Evolutionary conservation across 35 echinoderm and acorn worm species (phyloP), one percentile per base, ranked within the genome.

Genomic region (Lytechinus variegatus): DNA sequence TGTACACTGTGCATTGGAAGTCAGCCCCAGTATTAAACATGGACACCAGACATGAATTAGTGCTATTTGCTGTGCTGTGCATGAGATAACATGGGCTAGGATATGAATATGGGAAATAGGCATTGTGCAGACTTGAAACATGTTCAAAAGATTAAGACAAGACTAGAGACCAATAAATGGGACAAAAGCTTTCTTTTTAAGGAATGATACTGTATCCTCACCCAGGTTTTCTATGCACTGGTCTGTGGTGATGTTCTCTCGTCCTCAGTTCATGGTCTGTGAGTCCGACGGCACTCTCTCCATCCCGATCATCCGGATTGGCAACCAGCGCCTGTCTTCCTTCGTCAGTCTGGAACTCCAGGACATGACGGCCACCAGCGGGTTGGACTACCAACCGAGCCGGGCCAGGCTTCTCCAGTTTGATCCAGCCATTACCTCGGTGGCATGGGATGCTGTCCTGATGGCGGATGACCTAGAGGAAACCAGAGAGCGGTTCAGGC

Each of bases 221-320:
- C 4, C 13, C 96, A 99, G 98, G 61, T 99, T 99, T 99, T 97
- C 97, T 12, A 97, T 99, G 54, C 89, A 94, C 52, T 99, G 98
- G 98, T 79, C 98, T 4, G 87, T 96, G 52, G 95, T 98, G 16
- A 95, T 93, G 21, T 97, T 99, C 54, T 92, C 55, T n/a, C 72
- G 95, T 24, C 19, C 94, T 8, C 94, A 96, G 16, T 92, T 94
- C 28, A 95, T 97, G 87, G 94, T 99, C 8, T 99, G 98, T 72
- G 98, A 99, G 95, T 97, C 93, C n/a, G 87, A 95, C 5, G 98
- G 98, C 21, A 94, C 94, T 4, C 96, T 99, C 4, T 95, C 96
- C 54, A 95, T 99, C 24, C 88, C 95, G 9, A 86, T 99, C 94
- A 66, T 97, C 29, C 96, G 98, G 14, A 92, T 86, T 8, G 98